phyloP scores from a whole-genome alignment of 2,113 vertebrate species.

The Hippocampus barbouri region DNA sequence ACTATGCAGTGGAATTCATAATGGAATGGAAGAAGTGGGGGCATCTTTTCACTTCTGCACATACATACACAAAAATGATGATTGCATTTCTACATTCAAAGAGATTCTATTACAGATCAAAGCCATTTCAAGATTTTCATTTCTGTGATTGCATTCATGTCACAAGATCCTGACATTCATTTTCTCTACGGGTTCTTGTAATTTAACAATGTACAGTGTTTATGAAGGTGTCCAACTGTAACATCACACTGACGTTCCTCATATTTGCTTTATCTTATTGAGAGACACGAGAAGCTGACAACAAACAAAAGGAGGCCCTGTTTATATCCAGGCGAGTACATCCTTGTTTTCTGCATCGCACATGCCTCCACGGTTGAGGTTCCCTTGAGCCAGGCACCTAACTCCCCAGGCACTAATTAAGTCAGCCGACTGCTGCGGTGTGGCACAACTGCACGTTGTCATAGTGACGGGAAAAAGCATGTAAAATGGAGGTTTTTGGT shows the following conservation, averaged over 20 bases:
- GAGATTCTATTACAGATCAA: background rate
- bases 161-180: background rate
- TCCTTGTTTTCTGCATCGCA: background rate
- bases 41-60: background rate
- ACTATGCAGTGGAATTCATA: slow-evolving; percentile 1
- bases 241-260: too few species aligned
- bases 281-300: background rate
- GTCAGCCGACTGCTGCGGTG: background rate
- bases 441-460: too few species aligned
- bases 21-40: background rate
- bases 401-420: background rate
- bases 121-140: background rate
- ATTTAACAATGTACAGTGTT: too few species aligned
- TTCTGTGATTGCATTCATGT: background rate
- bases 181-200: background rate
- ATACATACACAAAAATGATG: background rate
- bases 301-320: background rate
- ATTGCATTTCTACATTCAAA: background rate
- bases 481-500: too few species aligned
- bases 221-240: too few species aligned
- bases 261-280: too few species aligned
- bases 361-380: too few species aligned
- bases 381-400: slow-evolving; percentile 1
- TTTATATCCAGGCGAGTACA: background rate
- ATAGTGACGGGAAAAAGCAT: too few species aligned